phyloP scores from a whole-genome alignment of 1,140 invertebrate genomes.

The Tetragnatha versicolor region DNA sequence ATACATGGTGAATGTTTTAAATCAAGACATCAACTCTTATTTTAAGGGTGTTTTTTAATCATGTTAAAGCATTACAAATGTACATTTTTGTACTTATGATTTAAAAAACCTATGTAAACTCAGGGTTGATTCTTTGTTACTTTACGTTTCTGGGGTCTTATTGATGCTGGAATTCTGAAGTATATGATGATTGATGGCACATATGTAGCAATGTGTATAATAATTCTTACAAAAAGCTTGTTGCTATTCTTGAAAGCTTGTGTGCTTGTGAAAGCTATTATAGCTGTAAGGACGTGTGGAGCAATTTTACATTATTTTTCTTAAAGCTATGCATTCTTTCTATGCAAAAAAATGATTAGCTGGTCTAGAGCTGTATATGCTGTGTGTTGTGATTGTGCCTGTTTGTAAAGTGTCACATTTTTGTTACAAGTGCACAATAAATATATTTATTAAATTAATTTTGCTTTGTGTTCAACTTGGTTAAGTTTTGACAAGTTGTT shows the following conservation, averaged over 20 bases:
- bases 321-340: not conserved
- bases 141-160: too few species aligned
- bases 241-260: slow-evolving; percentile 23
- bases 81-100: too few species aligned
- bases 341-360: too few species aligned
- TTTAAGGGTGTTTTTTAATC: too few species aligned
- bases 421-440: slow-evolving; percentile 46
- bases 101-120: too few species aligned
- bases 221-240: not conserved
- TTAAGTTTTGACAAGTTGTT: too few species aligned
- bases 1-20: too few species aligned
- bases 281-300: not conserved
- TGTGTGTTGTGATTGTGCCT: slow-evolving; percentile 24
- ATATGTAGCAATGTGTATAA: slow-evolving; percentile 6
- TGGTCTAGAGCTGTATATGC: not conserved
- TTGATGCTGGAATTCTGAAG: too few species aligned
- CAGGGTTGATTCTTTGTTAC: too few species aligned
- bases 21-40: too few species aligned
- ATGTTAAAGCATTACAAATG: too few species aligned
- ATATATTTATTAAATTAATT: slow-evolving; percentile 43
- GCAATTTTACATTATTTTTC: slow-evolving; percentile 6
- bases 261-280: not conserved
- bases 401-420: slow-evolving; percentile 27
- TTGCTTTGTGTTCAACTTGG: not conserved
- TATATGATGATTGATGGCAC: not conserved